These are phyloP conservation scores for Eulemur macaco DNA, from an alignment of 2,113 vertebrate genomes.

Conservation along the genomic window DNA sequence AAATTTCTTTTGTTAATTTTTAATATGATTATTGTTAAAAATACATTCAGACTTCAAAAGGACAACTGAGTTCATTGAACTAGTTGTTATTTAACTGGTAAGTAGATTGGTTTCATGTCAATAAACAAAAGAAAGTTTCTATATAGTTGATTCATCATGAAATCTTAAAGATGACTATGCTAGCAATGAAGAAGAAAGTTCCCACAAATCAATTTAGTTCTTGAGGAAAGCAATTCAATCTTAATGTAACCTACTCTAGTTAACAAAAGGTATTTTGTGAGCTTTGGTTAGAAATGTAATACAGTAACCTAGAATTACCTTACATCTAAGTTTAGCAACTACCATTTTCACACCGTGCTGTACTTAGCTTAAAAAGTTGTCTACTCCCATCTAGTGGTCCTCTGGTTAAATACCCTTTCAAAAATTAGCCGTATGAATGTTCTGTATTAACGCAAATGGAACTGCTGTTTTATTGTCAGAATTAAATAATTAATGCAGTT, in stretches of 20 bases:
- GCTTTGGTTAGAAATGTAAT: slow-evolving; percentile 70
- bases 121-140: slow-evolving; percentile 15
- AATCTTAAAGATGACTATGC: slow-evolving; percentile 14
- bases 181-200: slow-evolving; percentile 28
- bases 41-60: not conserved
- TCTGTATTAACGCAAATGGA: not conserved
- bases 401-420: rapidly evolving
- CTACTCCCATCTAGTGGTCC: slow-evolving; percentile 84
- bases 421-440: not conserved
- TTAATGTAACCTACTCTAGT: slow-evolving; percentile 57
- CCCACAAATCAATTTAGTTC: slow-evolving; percentile 43
- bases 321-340: slow-evolving; percentile 67
- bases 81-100: not conserved
- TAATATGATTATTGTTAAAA: slow-evolving; percentile 39
- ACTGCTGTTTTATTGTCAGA: slow-evolving; percentile 37
- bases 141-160: not conserved
- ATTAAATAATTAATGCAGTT: slow-evolving; percentile 70
- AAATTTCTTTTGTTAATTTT: slow-evolving; percentile 28
- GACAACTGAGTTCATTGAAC: slow-evolving; percentile 1
- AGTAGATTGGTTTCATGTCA: not conserved
- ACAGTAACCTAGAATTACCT: slow-evolving; percentile 78
- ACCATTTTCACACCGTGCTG: not conserved
- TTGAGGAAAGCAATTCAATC: slow-evolving; percentile 68
- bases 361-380: slow-evolving; percentile 65
- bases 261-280: slow-evolving; percentile 67